These are phyloP conservation scores for Chrysogorgia sp. DNA, from an alignment of 92 coral and sea anemone genomes.

Conservation along the genomic window DNA sequence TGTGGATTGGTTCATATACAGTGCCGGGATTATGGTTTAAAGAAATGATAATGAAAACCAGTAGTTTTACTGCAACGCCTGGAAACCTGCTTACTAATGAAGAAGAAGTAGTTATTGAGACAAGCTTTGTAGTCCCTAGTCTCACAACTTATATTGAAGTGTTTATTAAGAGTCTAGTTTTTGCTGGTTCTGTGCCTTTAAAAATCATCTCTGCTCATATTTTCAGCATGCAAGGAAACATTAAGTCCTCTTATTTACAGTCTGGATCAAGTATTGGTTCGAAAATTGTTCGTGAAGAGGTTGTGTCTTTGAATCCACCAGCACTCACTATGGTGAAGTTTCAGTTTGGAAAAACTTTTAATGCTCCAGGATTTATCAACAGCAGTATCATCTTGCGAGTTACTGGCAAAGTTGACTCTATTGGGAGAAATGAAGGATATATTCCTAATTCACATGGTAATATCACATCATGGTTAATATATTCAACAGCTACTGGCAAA, in stretches of 20 bases:
- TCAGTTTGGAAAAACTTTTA: constrained; percentile 57
- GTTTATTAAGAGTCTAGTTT: constrained; percentile 57
- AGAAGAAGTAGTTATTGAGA: constrained; percentile 62
- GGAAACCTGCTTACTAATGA: constrained; percentile 58
- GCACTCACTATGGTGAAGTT: constrained; percentile 64
- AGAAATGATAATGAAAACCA: constrained; percentile 26
- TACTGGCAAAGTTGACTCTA: constrained; percentile 59
- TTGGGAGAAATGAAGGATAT: constrained; percentile 65
- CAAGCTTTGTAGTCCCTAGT: constrained; percentile 68
- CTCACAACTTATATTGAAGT: constrained; percentile 69
- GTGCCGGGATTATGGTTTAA: constrained; percentile 53
- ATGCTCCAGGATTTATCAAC: constrained; percentile 32
- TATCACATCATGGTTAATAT: constrained; percentile 42
- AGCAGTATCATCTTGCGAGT: constrained; percentile 55
- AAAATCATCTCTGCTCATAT: constrained; percentile 60
- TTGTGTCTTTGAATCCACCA: constrained; percentile 28
- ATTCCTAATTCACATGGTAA: constrained; percentile 59
- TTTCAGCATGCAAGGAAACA: constrained; percentile 48
- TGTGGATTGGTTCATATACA: constrained; percentile 60
- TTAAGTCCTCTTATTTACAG: constrained; percentile 47
- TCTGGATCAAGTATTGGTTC: constrained; percentile 48
- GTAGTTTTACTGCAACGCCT: constrained; percentile 68
- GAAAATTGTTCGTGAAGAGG: constrained; percentile 17
- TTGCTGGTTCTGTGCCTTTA: constrained; percentile 64
- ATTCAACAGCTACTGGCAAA: constrained; percentile 45